Conservation (phyloP, 2,797 vertebrate genomes). For the Xiphophorus birchmanni region DNA sequence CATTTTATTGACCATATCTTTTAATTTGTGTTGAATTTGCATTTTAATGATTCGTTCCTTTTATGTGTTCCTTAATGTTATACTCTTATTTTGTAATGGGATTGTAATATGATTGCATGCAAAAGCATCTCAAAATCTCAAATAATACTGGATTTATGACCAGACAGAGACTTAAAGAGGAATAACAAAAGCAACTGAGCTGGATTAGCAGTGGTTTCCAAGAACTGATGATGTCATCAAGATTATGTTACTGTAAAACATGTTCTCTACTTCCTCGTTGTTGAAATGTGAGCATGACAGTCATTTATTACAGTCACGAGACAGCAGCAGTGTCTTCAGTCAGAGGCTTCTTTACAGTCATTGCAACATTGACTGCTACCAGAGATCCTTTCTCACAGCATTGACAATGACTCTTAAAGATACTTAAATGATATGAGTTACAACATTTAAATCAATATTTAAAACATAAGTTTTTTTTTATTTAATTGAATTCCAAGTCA, state of each 20-base stretch:
- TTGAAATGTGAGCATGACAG: neutral
- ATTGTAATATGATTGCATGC: no score
- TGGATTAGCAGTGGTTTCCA: neutral
- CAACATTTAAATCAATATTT: neutral
- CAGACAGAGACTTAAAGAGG: neutral
- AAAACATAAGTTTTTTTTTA: neutral
- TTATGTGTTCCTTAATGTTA: neutral
- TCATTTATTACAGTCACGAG: neutral
- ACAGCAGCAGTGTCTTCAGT: neutral
- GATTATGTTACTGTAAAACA: neutral
- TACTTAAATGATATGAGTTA: neutral
- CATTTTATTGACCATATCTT: neutral
- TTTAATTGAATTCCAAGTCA: neutral
- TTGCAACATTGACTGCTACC: neutral
- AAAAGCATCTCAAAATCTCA: no score
- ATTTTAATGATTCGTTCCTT: neutral
- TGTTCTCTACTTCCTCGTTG: neutral
- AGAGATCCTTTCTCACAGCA: neutral
- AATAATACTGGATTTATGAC: no score
- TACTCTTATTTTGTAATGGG: neutral
- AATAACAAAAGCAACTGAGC: neutral
- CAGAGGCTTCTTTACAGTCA: neutral
- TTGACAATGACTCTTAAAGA: neutral
- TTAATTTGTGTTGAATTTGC: neutral
- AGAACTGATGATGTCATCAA: neutral